Evolutionary conservation across 2,888 invertebrate genomes (phyloP).

Genomic region (Omphaloscelis lunosa): DNA sequence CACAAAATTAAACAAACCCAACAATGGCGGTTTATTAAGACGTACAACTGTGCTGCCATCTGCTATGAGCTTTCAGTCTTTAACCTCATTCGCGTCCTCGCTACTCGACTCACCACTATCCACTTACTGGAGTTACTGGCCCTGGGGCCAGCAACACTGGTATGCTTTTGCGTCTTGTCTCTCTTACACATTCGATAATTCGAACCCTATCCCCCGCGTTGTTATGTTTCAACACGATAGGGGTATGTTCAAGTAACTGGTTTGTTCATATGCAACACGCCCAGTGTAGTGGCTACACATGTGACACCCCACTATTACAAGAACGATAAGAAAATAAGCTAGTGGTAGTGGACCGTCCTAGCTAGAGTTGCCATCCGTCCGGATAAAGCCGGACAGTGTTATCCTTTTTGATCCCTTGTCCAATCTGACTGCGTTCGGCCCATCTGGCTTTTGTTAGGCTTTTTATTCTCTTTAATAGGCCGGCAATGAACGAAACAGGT

Average conservation of each 20-base stretch:
- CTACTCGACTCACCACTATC: not conserved
- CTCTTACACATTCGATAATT: not conserved
- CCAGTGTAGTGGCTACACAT: not conserved
- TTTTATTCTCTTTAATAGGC: no score
- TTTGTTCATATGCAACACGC: not conserved
- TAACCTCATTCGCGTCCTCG: not conserved
- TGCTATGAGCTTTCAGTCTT: no score
- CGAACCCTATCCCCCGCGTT: not conserved
- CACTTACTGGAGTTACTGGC: no score
- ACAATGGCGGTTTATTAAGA: no score
- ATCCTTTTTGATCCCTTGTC: no score
- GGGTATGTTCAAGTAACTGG: not conserved
- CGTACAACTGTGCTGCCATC: no score
- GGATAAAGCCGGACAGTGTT: no score
- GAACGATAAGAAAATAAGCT: not conserved
- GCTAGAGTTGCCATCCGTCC: no score
- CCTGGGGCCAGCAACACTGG: not conserved
- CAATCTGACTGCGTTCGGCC: no score
- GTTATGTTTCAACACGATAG: not conserved
- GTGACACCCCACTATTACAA: not conserved
- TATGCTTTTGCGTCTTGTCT: not conserved
- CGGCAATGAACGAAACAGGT: no score
- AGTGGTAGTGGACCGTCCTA: not conserved
- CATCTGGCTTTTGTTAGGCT: no score
- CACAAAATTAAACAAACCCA: no score